Base-by-base conservation (phyloP, 2,888 invertebrate genomes). In the Homarus gammarus region DNA sequence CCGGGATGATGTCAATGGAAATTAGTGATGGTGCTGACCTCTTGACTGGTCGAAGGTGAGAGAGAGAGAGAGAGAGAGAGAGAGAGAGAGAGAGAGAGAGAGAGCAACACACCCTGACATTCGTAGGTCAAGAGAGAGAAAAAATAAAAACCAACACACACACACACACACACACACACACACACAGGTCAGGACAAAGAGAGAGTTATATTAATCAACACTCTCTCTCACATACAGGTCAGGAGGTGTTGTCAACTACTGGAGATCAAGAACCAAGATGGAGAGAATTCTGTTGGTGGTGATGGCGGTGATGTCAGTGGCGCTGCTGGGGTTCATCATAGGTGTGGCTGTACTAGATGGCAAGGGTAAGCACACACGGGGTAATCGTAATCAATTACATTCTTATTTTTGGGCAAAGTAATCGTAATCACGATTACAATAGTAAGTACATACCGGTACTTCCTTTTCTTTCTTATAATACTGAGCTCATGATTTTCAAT, bases 321-420 rank as follows among this genome's bases (percentile, higher is more conserved):
- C 72, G 40, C n/a, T 84, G 10, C 22, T 84, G 33, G 83, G 83
- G 33, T 73, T 84, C 36, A 36, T 84, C 56, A 84, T 84, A 12
- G 83, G 83, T n/a, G 83, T 84, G 51, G 83, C 51, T 33, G 18
- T n/a, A 22, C 83, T 84, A 3, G 22, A 22, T 36, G 51, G 36
- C 33, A 40, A 84, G 15, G 49, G 83, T 84, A 31, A 40, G 83
- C 73, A n/a, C n/a, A n/a, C n/a, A n/a, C n/a, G n/a, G n/a, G n/a
- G n/a, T n/a, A n/a, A n/a, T n/a, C n/a, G n/a, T n/a, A n/a, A n/a
- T n/a, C n/a, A n/a, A n/a, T n/a, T n/a, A n/a, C n/a, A n/a, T n/a
- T n/a, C n/a, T 40, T 44, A n/a, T n/a, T n/a, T n/a, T n/a, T n/a
- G n/a, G n/a, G n/a, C n/a, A n/a, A n/a, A n/a, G n/a, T n/a, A n/a